Conservation (phyloP, 2,797 vertebrate species). For the Selene dorsalis region DNA sequence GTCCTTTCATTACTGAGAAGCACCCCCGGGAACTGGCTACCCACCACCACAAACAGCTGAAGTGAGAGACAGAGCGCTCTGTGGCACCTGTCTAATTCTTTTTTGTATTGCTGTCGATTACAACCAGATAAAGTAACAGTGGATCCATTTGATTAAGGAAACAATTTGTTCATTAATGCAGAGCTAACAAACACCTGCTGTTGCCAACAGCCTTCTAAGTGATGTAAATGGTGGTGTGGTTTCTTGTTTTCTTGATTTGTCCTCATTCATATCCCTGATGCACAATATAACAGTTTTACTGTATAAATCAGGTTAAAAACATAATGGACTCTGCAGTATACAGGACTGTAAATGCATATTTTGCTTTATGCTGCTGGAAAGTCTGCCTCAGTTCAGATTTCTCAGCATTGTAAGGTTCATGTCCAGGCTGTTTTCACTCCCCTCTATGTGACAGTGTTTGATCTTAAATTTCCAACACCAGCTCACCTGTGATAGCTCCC, state of each 20-base stretch:
- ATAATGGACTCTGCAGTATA: neutral
- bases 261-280: neutral
- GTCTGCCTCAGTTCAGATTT: neutral
- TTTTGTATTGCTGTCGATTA: neutral
- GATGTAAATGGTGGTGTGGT: neutral
- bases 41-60: no score
- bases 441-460: conserved; percentile 18
- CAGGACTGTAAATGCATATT: neutral
- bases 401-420: neutral
- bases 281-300: neutral
- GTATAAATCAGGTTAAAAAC: neutral
- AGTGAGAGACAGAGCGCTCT: no score
- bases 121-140: neutral
- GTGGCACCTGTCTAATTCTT: no score
- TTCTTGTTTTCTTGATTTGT: neutral
- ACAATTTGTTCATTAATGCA: conserved; percentile 24
- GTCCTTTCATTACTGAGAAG: no score
- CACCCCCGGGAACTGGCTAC: no score
- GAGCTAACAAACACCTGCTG: conserved; percentile 28
- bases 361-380: neutral
- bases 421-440: neutral
- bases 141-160: conserved; percentile 17
- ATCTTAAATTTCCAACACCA: conserved; percentile 17
- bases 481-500: conserved; percentile 15
- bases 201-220: conserved; percentile 14